phyloP scores from a whole-genome alignment of 2,113 vertebrate genomes.

The Recurvirostra avosetta region DNA sequence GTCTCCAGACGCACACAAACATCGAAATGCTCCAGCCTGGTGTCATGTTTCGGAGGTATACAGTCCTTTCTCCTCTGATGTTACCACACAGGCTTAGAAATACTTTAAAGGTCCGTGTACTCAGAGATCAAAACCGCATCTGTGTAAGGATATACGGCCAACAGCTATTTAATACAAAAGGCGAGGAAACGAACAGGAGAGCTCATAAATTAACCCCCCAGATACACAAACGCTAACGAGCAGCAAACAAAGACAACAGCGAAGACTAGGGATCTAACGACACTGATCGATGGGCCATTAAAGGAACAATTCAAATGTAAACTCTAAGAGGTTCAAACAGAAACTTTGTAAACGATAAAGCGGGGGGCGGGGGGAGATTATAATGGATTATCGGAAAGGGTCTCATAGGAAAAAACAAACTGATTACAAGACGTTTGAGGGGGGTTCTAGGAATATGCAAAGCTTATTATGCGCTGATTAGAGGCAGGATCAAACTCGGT shows the following conservation, averaged over 20 bases:
- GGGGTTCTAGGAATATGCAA: not conserved
- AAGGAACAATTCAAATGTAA: not conserved
- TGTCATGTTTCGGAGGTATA: not conserved
- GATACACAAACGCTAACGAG: not conserved
- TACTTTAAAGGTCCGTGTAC: not conserved
- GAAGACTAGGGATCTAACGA: not conserved
- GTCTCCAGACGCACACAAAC: not conserved
- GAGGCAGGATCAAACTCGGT: not conserved
- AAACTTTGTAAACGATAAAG: not conserved
- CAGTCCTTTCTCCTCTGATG: not conserved
- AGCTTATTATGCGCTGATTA: too few species aligned
- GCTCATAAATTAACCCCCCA: not conserved
- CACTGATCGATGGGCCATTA: not conserved
- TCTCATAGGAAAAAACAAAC: not conserved
- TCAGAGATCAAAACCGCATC: not conserved
- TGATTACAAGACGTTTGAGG: not conserved
- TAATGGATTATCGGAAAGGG: not conserved
- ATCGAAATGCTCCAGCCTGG: not conserved
- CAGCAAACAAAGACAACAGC: not conserved
- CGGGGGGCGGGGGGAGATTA: too few species aligned
- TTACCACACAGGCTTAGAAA: not conserved
- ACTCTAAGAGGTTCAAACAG: not conserved
- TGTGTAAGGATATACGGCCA: accelerated
- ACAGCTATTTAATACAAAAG: not conserved
- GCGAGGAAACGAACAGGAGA: not conserved